Percentiles rank a stretch among this genome's conserved stretches.
Conservation (phyloP, 2,113 vertebrate genomes). For the Ptilonorhynchus violaceus region DNA sequence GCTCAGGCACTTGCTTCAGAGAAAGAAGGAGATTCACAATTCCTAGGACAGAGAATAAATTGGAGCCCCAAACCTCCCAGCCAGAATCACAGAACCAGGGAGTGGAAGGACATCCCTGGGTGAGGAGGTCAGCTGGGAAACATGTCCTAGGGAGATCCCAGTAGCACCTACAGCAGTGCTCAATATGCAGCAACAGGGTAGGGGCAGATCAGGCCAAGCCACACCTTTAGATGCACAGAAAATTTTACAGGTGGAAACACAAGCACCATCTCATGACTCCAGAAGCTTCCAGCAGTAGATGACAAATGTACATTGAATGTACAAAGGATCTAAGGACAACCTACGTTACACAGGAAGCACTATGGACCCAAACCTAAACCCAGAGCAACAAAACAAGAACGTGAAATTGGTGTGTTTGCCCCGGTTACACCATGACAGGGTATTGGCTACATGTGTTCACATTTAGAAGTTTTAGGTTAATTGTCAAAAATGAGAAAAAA, state of each 20-base stretch:
- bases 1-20: not conserved
- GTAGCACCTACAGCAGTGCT: not conserved
- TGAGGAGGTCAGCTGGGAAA: not conserved
- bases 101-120: not conserved
- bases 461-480: not conserved
- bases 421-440: not conserved
- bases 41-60: not conserved
- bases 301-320: not conserved
- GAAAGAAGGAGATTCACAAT: not conserved
- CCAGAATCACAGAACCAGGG: not conserved
- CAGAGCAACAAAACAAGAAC: not conserved
- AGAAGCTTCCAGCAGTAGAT: not conserved
- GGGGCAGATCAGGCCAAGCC: not conserved
- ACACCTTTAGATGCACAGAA: not conserved
- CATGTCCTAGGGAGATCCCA: not conserved
- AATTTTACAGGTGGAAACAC: not conserved
- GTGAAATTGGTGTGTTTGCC: not conserved
- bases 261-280: not conserved
- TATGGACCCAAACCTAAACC: not conserved
- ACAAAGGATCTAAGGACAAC: not conserved
- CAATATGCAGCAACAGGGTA: not conserved
- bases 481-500: not conserved
- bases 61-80: not conserved
- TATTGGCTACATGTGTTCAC: not conserved
- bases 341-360: not conserved